phyloP scores from a whole-genome alignment of 2,797 vertebrate genomes.

The Picus viridis region DNA sequence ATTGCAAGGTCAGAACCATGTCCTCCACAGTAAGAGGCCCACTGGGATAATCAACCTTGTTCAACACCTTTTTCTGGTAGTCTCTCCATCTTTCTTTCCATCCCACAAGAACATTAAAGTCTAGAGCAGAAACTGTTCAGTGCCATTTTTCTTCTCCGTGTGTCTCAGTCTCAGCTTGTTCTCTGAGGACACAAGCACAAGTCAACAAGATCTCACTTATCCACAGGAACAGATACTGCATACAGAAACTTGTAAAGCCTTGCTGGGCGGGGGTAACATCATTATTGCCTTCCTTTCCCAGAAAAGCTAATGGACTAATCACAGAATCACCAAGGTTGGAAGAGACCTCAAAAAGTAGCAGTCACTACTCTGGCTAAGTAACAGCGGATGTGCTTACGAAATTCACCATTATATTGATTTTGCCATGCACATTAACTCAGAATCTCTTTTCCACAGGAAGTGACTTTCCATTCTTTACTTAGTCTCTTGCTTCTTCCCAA shows the following conservation, averaged over 20 bases:
- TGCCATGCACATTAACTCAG: not conserved
- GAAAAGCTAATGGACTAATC: not conserved
- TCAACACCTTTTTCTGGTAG: not conserved
- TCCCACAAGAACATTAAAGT: not conserved
- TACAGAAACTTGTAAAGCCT: not conserved
- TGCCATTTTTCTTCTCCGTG: not conserved
- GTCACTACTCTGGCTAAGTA: not conserved
- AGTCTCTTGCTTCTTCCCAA: not conserved
- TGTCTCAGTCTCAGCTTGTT: fast-evolving
- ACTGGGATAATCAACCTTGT: not conserved
- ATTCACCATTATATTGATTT: not conserved
- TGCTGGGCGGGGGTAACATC: not conserved
- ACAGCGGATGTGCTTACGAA: fast-evolving
- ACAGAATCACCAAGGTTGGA: too few species aligned
- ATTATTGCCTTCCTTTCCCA: not conserved
- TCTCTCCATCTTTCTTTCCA: not conserved
- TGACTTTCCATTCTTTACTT: not conserved
- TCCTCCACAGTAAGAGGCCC: not conserved
- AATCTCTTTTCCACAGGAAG: not conserved
- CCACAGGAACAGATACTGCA: not conserved
- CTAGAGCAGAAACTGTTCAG: not conserved
- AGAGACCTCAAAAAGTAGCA: not conserved
- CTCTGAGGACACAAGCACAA: not conserved
- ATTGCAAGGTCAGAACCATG: not conserved
- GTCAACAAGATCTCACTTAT: not conserved